Evolutionary conservation across 1,140 invertebrate species (phyloP), one percentile per base, ranked within the genome.

Genomic region (Whitmania pigra): DNA sequence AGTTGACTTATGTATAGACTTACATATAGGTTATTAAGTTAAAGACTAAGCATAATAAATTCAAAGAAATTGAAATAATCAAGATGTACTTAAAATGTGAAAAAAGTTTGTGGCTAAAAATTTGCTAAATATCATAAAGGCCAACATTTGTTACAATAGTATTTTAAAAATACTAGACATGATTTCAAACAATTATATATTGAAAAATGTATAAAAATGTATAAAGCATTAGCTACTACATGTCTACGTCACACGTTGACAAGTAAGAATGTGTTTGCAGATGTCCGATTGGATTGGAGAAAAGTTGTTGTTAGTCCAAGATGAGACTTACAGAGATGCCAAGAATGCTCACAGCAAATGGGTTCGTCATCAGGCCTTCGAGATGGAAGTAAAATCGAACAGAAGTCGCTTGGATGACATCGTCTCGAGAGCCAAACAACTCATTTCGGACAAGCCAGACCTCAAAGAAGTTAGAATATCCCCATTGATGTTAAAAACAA

Each of bases 311-410:
- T 93, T 92, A 71, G 94, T 95, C 3, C 94, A 98, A 81, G 96
- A 99, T 83, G 97, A 99, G 78, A 97, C 95, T 0, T 99, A 99
- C 77, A 93, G 77, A 91, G 93, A 83, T 78, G 93, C 94, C 6
- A 99, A 99, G 82, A 99, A 96, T 7, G 91, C 99, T 20, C 96
- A 99, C 80, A 97, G 93, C 76, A 99, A 99, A 82, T 99, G 96
- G 91, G 96, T 95, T 5, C 86, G 97, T 53, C 96, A 99, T 84
- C 94, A 98, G 83, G 97, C 96, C 0, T 99, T 99, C 83, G 94
- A 98, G 83, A 93, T 94, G 0, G 97, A 99, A 85, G 95, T 99
- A 76, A 92, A 90, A 0, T 92, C 96, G 40, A 99, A 99, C 82
- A 98, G 99, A 83, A 94, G 98, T 81, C 87, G 96, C 72, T 84